phyloP scores from a whole-genome alignment of 2,113 vertebrate genomes.

The Mus musculus region DNA sequence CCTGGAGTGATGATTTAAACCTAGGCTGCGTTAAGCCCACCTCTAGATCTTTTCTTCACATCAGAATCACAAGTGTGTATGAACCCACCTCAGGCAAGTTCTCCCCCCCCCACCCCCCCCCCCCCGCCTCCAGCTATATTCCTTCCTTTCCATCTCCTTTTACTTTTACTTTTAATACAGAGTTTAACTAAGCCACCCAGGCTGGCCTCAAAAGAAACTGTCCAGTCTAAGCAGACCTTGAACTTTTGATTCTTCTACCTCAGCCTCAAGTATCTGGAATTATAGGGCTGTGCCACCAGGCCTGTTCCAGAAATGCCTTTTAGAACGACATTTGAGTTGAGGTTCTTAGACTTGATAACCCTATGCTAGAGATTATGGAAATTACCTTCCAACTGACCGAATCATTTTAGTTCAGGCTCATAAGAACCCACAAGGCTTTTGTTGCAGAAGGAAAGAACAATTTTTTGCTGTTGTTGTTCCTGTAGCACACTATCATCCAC shows the following conservation, averaged over 20 bases:
- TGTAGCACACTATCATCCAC: not conserved
- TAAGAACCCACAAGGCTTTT: constrained; percentile 52
- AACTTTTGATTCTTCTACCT: not conserved
- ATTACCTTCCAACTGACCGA: not conserved
- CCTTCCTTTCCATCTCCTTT: not conserved
- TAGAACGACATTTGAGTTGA: not conserved
- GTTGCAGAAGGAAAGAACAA: not conserved
- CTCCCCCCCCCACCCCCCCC: not conserved
- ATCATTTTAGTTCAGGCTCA: not conserved
- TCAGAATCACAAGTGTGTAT: not conserved
- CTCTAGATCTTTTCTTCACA: not conserved
- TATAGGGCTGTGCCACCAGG: not conserved
- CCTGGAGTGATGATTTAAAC: not conserved
- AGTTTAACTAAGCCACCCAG: not conserved
- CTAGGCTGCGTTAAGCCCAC: not conserved
- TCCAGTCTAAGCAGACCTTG: not conserved
- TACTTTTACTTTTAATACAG: no score
- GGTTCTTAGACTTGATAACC: not conserved
- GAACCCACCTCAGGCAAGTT: not conserved
- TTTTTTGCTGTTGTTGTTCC: constrained; percentile 23
- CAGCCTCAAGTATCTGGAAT: not conserved
- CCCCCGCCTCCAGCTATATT: no score
- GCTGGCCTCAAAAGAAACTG: not conserved
- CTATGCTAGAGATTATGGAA: not conserved
- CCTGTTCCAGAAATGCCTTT: not conserved